Base-by-base conservation (phyloP, 2,888 invertebrate genomes). In the Nezara viridula region DNA sequence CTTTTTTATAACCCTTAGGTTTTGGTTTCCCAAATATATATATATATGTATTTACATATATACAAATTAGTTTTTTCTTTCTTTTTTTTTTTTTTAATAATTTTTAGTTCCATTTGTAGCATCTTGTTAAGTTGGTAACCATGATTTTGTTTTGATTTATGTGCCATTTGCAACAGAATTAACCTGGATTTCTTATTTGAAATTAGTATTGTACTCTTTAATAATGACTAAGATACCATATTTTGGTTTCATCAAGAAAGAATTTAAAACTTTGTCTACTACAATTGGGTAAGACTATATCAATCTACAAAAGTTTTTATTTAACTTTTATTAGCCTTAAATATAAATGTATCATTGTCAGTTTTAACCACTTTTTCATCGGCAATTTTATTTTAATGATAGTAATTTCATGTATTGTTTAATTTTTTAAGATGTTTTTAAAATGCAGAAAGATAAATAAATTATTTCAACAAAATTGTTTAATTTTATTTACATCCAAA, bases 201-300 rank as follows among this genome's bases (percentile, higher is more conserved):
- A 81, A 81, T 81, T 81, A 81, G 44, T 47, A 44, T 81, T 81
- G 44, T 47, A 81, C 44, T n/a, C 81, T 12, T 44, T 47, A 21
- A 81, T 24, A 24, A 81, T 47, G 81, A 81, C 44, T 16, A 81
- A 44, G 44, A 47, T 81, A 44, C 40, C 24, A 81, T 21, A n/a
- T 44, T 81, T 81, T 47, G n/a, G 32, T 81, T 81, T 81, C 77
- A 37, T 40, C 44, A 81, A 81, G 81, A 81, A 81, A 81, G 81
- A 81, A 81, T 81, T 81, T 44, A 81, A 47, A 81, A 81, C 40
- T 44, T 44, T 81, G 7, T 81, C 81, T 24, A 81, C 81, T 6
- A 60, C 60, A 27, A 44, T 81, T 44, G 44, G 81, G 81, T 81
- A n/a, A 81, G 81, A 44, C 19, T 44, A 44, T 44, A 44, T 81